Conservation (phyloP, 2,888 invertebrate genomes). For the Acronicta leporina region DNA sequence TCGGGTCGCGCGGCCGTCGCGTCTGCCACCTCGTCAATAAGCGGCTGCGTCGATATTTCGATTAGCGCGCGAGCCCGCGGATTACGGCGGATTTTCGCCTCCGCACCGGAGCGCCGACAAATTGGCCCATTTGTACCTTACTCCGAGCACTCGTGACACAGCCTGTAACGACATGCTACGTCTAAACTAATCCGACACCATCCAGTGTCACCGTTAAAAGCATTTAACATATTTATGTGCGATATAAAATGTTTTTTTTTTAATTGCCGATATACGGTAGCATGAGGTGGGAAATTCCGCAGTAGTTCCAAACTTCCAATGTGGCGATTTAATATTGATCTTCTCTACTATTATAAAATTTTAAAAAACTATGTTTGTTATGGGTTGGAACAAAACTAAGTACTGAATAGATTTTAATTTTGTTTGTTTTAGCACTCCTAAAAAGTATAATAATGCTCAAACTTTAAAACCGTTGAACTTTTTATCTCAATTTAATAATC, state of each 20-base stretch:
- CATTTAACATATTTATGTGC: constrained; percentile 18
- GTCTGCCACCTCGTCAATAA: constrained; percentile 72
- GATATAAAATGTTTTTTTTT: constrained; percentile 28
- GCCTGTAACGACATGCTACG: constrained; percentile 42
- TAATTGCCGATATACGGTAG: constrained; percentile 25
- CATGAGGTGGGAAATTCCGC: constrained; percentile 23
- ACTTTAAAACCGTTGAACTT: too few species aligned
- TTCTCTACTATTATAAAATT: too few species aligned
- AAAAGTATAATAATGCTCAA: too few species aligned
- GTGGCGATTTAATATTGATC: too few species aligned
- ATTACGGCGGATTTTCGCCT: constrained; percentile 87
- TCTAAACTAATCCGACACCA: constrained; percentile 48
- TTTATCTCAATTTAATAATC: too few species aligned
- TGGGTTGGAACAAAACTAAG: too few species aligned
- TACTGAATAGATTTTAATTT: too few species aligned
- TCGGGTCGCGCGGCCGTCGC: constrained; percentile 37
- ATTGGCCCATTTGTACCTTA: constrained; percentile 84
- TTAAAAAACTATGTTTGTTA: too few species aligned
- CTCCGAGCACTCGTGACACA: constrained; percentile 55
- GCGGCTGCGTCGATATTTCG: constrained; percentile 84
- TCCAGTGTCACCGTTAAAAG: constrained; percentile 22
- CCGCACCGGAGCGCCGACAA: constrained; percentile 76
- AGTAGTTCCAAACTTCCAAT: too few species aligned
- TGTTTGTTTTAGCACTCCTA: too few species aligned
- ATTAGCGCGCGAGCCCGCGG: constrained; percentile 84